Evolutionary conservation across 2,797 vertebrate genomes (phyloP), one percentile per base, ranked within the genome.

Genomic region (Mallotus villosus): DNA sequence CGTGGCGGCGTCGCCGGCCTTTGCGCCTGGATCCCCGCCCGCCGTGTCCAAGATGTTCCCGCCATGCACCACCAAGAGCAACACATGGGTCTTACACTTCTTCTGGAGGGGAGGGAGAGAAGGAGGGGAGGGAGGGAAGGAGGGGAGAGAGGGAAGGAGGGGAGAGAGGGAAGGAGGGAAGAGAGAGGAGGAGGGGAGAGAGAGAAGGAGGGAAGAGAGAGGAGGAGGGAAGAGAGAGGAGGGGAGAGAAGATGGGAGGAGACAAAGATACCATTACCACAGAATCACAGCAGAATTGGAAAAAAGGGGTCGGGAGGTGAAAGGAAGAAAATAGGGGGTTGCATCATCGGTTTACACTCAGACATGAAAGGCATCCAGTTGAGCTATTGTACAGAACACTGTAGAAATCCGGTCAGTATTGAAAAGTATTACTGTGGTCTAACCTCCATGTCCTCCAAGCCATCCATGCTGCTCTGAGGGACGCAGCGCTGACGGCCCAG

Each of bases 21-120:
- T 99, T 70, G 95, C 91, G 84, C 92, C 92, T 0, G 92, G 93
- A 85, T 99, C 96, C 9, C 94, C 94, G 0, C 92, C 92, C 1
- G 91, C 96, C 0, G 94, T 88, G 79, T 99, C 98, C 86, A 99
- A 82, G 85, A 99, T 94, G 86, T 95, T 99, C 0, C 98, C 97
- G 0, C 98, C 98, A 0, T 99, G 98, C 4, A 99, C 94, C 77
- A 98, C 93, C 25, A 99, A 92, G 84, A 98, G 92, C 78, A 99
- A 90, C 66, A 98, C 95, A 0, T 95, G 96, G 0, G 94, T 96
- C 87, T 95, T 95, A 85, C 97, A 98, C 82, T 93, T 95, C 66
- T 84, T 93, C 85, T 93, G 80, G 57, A 68, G 81, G 70, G 16
- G 19, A 7, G 25, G 11, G 41, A 63, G 57, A 46, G 55, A 25